These are phyloP conservation scores for Rotaria socialis DNA, from an alignment of 2,888 invertebrate genomes.

Conservation along the genomic window DNA sequence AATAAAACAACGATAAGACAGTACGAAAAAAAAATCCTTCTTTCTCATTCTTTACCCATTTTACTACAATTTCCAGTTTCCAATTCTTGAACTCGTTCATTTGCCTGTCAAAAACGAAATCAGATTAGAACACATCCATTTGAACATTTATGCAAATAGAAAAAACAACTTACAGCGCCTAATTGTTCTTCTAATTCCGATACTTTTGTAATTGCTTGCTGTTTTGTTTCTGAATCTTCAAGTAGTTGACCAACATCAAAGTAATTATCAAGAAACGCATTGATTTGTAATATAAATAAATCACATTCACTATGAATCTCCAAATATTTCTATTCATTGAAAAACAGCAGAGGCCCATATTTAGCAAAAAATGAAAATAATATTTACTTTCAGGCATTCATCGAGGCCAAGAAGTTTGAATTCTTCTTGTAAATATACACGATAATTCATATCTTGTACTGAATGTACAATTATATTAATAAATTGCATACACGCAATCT, in stretches of 20 bases:
- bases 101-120: not conserved
- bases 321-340: constrained; percentile 49
- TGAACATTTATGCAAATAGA: no score
- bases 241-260: constrained; percentile 93
- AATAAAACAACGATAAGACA: not conserved
- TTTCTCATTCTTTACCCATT: not conserved
- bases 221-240: constrained; percentile 96
- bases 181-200: constrained; percentile 83
- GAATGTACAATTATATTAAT: constrained; percentile 98
- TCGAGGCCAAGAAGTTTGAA: constrained; percentile 91
- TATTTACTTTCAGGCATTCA: constrained; percentile 74
- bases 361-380: not conserved
- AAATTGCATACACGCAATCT: constrained; percentile 92
- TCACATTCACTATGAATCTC: constrained; percentile 69
- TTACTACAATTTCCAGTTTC: not conserved
- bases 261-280: constrained; percentile 93
- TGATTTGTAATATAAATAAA: constrained; percentile 91
- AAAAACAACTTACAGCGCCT: constrained; percentile 52
- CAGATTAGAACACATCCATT: no score
- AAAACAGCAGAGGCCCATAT: constrained; percentile 57
- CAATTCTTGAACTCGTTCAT: constrained; percentile 15
- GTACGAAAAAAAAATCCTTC: not conserved
- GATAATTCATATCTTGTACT: constrained; percentile 96
- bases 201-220: constrained; percentile 73
- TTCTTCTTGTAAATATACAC: constrained; percentile 97